Evolutionary conservation across 2,888 invertebrate species (phyloP).

Genomic region (Nomada goodeniana): DNA sequence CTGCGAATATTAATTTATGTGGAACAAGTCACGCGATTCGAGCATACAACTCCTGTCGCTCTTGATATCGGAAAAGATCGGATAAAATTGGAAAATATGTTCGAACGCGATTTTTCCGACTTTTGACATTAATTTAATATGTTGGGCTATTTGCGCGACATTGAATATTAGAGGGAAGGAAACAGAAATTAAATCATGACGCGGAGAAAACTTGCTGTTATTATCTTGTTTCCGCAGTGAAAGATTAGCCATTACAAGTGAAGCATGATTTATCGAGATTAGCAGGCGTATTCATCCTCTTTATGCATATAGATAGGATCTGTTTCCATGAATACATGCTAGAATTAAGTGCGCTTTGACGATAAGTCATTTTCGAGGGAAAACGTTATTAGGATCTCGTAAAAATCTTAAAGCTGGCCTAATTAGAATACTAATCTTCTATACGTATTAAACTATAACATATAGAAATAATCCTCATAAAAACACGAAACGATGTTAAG

Average conservation of each 20-base stretch:
- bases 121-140: neutral
- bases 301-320: neutral
- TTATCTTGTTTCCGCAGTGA: neutral
- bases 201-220: neutral
- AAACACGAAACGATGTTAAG: neutral
- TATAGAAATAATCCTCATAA: neutral
- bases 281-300: neutral
- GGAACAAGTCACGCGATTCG: slow-evolving; percentile 22
- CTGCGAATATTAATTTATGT: slow-evolving; percentile 21
- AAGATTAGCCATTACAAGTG: no score
- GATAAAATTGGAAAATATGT: no score
- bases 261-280: neutral
- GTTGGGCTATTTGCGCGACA: neutral
- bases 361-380: neutral
- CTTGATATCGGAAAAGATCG: neutral
- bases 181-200: slow-evolving; percentile 1
- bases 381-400: neutral
- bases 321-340: neutral
- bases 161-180: neutral
- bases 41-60: slow-evolving; percentile 3
- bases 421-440: neutral
- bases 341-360: neutral
- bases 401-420: neutral
- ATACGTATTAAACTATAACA: neutral
- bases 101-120: neutral